A percentile compares a stretch with the other conserved stretches of the same genome.
Conservation (phyloP, 1,140 invertebrate genomes). For the Probaryconus sp. region DNA sequence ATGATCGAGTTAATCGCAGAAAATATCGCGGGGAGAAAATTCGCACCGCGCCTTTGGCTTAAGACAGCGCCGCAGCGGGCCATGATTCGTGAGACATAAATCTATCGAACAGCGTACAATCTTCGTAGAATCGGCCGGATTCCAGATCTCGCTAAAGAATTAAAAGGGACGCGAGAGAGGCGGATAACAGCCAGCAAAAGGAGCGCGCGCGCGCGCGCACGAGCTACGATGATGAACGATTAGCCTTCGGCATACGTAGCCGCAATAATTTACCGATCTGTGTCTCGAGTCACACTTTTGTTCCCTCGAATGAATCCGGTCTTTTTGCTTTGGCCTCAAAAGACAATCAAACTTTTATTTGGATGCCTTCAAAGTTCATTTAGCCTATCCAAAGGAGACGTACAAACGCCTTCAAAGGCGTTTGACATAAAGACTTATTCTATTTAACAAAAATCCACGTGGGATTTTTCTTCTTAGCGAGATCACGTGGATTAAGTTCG, state of each 20-base stretch:
- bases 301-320: too few species aligned
- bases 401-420: too few species aligned
- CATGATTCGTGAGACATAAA: slow-evolving; percentile 47
- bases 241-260: slow-evolving; percentile 29
- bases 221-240: slow-evolving; percentile 38
- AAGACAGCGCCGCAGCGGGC: slow-evolving; percentile 13
- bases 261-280: slow-evolving; percentile 34
- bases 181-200: slow-evolving; percentile 22
- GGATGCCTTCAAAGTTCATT: too few species aligned
- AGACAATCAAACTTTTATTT: too few species aligned
- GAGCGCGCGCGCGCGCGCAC: slow-evolving; percentile 28
- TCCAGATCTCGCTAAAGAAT: slow-evolving; percentile 33
- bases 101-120: slow-evolving; percentile 43
- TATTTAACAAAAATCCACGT: too few species aligned
- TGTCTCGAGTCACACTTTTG: slow-evolving; percentile 22
- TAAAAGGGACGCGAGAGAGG: slow-evolving; percentile 31
- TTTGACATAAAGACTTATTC: too few species aligned
- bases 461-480: too few species aligned
- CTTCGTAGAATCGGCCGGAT: slow-evolving; percentile 40
- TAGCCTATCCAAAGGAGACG: too few species aligned
- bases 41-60: slow-evolving; percentile 40
- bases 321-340: too few species aligned
- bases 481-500: too few species aligned
- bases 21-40: slow-evolving; percentile 41
- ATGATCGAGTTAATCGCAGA: slow-evolving; percentile 27